Base-by-base conservation (phyloP, 2,797 vertebrate genomes). In the Zalophus californianus region DNA sequence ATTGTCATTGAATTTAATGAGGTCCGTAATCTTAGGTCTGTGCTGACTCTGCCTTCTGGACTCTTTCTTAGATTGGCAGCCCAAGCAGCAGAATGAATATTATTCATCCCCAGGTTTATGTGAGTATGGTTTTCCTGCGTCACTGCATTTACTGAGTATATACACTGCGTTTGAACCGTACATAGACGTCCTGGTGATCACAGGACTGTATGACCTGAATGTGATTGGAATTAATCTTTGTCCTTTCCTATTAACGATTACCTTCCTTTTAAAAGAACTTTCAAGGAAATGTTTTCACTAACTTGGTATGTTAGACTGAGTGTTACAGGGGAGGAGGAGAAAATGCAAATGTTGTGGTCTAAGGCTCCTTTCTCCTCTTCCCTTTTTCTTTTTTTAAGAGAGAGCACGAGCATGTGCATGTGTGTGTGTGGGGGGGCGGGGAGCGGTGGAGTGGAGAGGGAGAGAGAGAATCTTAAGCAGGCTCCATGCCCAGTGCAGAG, bases 31-130 rank as follows among this genome's bases (percentile, higher is more conserved):
- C 48, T 92, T n/a, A 64, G 35, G 35, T 72, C 85, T 96, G 66
- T 27, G 73, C 83, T 88, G 73, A 96, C 41, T 82, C 58, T 96
- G 90, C 70, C 96, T 97, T 97, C 54, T 90, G 68, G 38, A 56
- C 98, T 97, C 91, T 97, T 90, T 97, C 96, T 50, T 98, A 99
- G 99, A 99, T 99, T 92, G 99, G 99, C 98, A 99, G 99, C 97
- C 99, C 99, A 3, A 99, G 99, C 97, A 99, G 98, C 98, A 99
- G 99, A 98, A 99, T 99, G 94, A 99, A 99, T 97, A 99, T 99
- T 96, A 99, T 99, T 97, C 99, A 99, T 98, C 99, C 99, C 2
- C 99, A 99, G 96, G 99, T 99, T 98, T 99, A 99, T 1, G 99
- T 99, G 98, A 99, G 99, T 99, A 98, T 93, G 66, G 54, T 25